These are phyloP conservation scores for Phasia obesa DNA, from an alignment of 2,888 invertebrate genomes.

Conservation along the genomic window DNA sequence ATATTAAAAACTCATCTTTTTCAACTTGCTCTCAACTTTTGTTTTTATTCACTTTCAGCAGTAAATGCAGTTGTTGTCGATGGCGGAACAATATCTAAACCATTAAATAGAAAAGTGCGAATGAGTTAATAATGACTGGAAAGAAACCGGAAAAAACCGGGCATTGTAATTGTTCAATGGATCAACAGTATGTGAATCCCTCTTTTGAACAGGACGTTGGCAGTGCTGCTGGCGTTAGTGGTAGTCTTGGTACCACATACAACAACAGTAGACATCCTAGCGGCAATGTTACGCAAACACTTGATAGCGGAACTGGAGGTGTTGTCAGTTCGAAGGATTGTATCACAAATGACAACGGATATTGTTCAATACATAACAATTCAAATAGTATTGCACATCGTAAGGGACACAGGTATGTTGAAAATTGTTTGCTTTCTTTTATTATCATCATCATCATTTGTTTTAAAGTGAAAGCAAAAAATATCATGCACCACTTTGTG, in stretches of 20 bases:
- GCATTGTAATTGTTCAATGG: conserved; percentile 67
- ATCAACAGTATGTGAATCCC: conserved; percentile 77
- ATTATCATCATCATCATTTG: not conserved
- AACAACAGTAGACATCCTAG: conserved; percentile 70
- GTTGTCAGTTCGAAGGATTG: conserved; percentile 72
- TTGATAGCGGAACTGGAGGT: conserved; percentile 73
- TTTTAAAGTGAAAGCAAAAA: too few relatives aligned
- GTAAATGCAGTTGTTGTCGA: conserved; percentile 28
- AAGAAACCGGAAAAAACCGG: conserved; percentile 72
- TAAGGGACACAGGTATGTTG: conserved; percentile 85
- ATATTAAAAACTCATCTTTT: conserved; percentile 6
- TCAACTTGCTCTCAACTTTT: not conserved
- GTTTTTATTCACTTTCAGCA: conserved; percentile 19
- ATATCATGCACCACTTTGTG: too few relatives aligned
- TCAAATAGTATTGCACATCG: conserved; percentile 84
- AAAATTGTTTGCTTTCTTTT: not conserved
- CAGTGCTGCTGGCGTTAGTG: conserved; percentile 12
- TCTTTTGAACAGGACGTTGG: conserved; percentile 77
- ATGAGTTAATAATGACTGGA: conserved; percentile 69
- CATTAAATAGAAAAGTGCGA: conserved; percentile 42
- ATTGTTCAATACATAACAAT: conserved; percentile 69
- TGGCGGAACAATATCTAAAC: conserved; percentile 6
- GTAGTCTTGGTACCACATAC: conserved; percentile 43
- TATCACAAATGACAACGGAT: conserved; percentile 72
- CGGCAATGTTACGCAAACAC: conserved; percentile 77